A percentile compares a stretch with the other conserved stretches of the same genome.
Evolutionary conservation across 64 coral and sea anemone genomes (phyloP).

Genomic region (Stylophora pistillata): DNA sequence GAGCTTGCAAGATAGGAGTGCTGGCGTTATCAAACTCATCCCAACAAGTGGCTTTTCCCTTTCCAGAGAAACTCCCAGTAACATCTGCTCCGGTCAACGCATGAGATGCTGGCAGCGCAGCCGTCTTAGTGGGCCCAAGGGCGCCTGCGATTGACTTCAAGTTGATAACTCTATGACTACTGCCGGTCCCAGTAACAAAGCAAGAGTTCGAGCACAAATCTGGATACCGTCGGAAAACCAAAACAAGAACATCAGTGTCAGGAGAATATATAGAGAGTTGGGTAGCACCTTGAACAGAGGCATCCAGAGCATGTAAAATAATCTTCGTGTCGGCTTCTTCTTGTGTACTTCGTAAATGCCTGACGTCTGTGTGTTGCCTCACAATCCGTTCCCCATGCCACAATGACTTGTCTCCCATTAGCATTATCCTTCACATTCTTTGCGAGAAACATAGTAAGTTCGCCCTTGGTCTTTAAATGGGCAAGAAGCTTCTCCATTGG

Average conservation of each 20-base stretch:
- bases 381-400: too few relatives aligned
- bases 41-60: conserved; percentile 37
- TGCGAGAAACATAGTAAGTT: conserved; percentile 67
- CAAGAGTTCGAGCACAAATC: conserved; percentile 47
- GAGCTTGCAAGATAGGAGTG: conserved; percentile 26
- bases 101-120: conserved; percentile 50
- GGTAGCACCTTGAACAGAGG: conserved; percentile 35
- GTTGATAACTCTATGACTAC: conserved; percentile 45
- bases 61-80: conserved; percentile 48
- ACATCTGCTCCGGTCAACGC: conserved; percentile 50
- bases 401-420: conserved; percentile 55
- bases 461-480: conserved; percentile 60
- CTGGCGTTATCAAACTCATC: conserved; percentile 21
- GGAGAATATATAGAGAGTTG: conserved; percentile 43
- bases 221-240: conserved; percentile 47
- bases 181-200: conserved; percentile 54
- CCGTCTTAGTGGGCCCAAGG: conserved; percentile 58
- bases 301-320: conserved; percentile 56
- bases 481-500: conserved; percentile 46
- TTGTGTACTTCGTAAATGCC: conserved; percentile 55
- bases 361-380: conserved; percentile 66
- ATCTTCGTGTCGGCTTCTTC: conserved; percentile 60
- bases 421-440: conserved; percentile 65
- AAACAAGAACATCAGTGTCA: conserved; percentile 53
- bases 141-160: conserved; percentile 68